phyloP scores from a whole-genome alignment of 1,140 invertebrate genomes.

The Anadara kagoshimensis region DNA sequence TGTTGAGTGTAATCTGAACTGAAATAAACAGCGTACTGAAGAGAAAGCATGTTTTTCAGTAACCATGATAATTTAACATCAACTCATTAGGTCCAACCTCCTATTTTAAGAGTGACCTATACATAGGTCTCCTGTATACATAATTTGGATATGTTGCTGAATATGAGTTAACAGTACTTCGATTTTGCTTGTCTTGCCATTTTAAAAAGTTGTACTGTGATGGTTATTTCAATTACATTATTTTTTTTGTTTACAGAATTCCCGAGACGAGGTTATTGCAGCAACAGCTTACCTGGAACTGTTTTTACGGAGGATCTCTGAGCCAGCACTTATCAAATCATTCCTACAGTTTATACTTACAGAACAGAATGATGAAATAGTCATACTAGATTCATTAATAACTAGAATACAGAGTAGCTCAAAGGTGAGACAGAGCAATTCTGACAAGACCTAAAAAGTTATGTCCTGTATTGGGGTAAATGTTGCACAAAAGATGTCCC shows the following conservation, averaged over 20 bases:
- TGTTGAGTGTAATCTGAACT: no score
- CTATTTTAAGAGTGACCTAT: no score
- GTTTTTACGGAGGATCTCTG: slow-evolving; percentile 88
- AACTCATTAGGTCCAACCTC: no score
- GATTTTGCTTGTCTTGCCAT: neutral
- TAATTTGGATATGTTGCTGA: no score
- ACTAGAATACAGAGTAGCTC: slow-evolving; percentile 69
- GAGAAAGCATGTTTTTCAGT: no score
- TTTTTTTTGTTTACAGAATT: slow-evolving; percentile 75
- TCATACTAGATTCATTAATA: slow-evolving; percentile 73
- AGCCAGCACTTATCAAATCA: slow-evolving; percentile 86
- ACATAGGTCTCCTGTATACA: no score
- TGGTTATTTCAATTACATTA: neutral
- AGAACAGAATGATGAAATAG: slow-evolving; percentile 85
- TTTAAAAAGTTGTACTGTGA: neutral
- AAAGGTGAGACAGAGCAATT: slow-evolving; percentile 57
- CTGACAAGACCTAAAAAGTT: no score
- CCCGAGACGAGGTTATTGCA: slow-evolving; percentile 89
- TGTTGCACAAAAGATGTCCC: no score
- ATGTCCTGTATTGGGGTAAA: no score
- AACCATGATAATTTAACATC: no score
- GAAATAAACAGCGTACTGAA: no score
- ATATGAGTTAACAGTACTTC: no score
- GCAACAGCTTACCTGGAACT: slow-evolving; percentile 94
- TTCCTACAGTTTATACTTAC: slow-evolving; percentile 91